Evolutionary conservation across 2,888 invertebrate species (phyloP).

Genomic region (Eupeodes luniger): DNA sequence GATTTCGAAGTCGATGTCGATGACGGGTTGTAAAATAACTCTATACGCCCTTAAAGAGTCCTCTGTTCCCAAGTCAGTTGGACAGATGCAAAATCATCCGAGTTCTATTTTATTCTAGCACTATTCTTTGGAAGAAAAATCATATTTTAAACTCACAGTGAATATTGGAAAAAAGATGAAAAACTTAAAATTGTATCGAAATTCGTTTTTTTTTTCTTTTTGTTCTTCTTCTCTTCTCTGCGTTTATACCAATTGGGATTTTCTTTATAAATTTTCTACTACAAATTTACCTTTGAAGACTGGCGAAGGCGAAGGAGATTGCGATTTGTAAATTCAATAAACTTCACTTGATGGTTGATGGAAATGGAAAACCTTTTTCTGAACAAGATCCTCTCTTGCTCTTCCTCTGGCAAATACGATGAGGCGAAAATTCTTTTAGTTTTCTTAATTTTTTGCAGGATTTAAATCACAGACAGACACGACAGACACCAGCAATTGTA

Average conservation of each 20-base stretch:
- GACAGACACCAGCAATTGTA: conserved; percentile 50
- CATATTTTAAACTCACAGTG: conserved; percentile 1
- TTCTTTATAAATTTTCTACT: conserved; percentile 13
- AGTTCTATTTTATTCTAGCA: neutral
- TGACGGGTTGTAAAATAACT: conserved; percentile 1
- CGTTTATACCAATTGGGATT: conserved; percentile 52
- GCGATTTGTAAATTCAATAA: conserved; percentile 36
- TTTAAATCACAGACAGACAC: conserved; percentile 63
- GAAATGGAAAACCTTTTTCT: conserved; percentile 32
- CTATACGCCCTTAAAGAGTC: conserved; percentile 51
- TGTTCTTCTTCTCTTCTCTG: neutral
- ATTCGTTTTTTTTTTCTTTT: conserved; percentile 15
- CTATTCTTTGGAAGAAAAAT: neutral
- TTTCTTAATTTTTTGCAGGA: conserved; percentile 42
- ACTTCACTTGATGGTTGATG: conserved; percentile 42
- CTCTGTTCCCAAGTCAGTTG: neutral
- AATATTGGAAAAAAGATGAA: conserved; percentile 9
- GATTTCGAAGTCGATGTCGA: too few species aligned
- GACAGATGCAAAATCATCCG: neutral
- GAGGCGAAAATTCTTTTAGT: conserved; percentile 8
- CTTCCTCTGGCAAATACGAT: neutral
- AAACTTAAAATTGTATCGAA: conserved; percentile 43
- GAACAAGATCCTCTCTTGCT: conserved; percentile 11
- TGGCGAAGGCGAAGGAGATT: neutral
- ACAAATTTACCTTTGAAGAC: conserved; percentile 32